Percentiles rank a stretch among this genome's conserved stretches.
Evolutionary conservation across 2,888 invertebrate species (phyloP).

Genomic region (Leucophenga maculata): DNA sequence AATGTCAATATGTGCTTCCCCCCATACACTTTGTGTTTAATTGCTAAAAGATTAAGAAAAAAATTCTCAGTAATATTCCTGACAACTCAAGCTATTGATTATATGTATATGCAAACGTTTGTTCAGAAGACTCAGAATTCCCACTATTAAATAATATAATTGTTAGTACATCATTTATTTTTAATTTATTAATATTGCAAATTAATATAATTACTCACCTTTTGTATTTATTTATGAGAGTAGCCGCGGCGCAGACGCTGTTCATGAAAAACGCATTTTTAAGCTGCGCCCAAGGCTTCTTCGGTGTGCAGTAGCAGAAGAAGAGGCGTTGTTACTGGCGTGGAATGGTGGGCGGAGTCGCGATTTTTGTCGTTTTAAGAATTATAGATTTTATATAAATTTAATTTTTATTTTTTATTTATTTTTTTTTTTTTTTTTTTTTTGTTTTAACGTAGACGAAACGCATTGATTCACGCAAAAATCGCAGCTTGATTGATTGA

Average conservation of each 20-base stretch:
- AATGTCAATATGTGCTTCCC: too few species aligned
- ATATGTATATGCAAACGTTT: neutral
- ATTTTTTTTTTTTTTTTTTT: conserved; percentile 28
- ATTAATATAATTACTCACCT: conserved; percentile 4
- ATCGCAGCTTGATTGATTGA: conserved; percentile 60
- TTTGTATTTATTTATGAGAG: neutral
- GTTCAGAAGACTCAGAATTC: conserved; percentile 10
- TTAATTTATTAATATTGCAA: neutral
- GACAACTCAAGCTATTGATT: too few species aligned
- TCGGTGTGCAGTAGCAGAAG: too few species aligned
- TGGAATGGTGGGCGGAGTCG: conserved; percentile 41
- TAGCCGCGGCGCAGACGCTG: neutral
- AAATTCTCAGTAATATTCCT: too few species aligned
- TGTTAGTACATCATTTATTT: neutral
- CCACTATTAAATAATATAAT: neutral
- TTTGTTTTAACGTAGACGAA: conserved; percentile 18
- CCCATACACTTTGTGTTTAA: too few species aligned
- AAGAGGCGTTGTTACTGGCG: too few species aligned
- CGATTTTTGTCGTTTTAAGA: conserved; percentile 26
- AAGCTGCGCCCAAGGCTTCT: too few species aligned
- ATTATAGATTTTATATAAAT: too few species aligned
- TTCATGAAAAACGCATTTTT: too few species aligned
- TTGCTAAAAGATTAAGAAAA: too few species aligned
- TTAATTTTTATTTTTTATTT: conserved; percentile 1
- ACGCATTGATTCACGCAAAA: conserved; percentile 46